Evolutionary conservation across 2,797 vertebrate genomes (phyloP), one percentile per base, ranked within the genome.

Genomic region (Alfaro cultratus): DNA sequence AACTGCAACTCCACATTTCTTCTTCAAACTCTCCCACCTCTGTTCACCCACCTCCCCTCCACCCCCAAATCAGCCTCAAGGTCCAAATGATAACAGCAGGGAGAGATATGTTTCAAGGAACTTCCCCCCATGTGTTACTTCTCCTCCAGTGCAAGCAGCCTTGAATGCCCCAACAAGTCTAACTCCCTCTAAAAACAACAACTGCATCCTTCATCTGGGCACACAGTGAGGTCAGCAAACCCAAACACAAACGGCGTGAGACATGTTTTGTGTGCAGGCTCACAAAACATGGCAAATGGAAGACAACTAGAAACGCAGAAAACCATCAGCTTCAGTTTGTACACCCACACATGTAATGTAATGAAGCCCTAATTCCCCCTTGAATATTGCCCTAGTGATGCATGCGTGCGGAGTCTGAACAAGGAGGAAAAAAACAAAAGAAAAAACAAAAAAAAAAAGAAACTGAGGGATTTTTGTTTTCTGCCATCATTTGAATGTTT

Each of bases 1-100:
- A 78, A 12, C 67, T 68, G 49, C 46, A 82, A 36, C 21, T 4
- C 76, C 68, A 53, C 21, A 23, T 53, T 23, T 53, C 21, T 53
- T 73, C 76, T 55, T 76, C 41, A 53, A 49, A 67, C 46, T 78
- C 67, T 76, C 80, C 31, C 36, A 36, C 45, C 39, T 74, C 53
- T 77, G 5, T 49, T 46, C 62, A 70, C 73, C 74, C 31, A 47
- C 16, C 8, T 26, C 64, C 57, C 41, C 31, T 31, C 29, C n/a
- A 26, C 34, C n/a, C 31, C 53, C 39, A 53, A 49, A 49, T 26
- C 53, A 60, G 70, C 85, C 83, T 88, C 79, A 84, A 88, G 85
- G 86, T 74, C 82, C 80, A 79, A 88, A 80, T 90, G 87, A 92
- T 92, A 90, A 82, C 78, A 77, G 55, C 57, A 73, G 86, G 84